Base-by-base conservation (phyloP, 2,113 vertebrate species). In the Delphinus delphis region DNA sequence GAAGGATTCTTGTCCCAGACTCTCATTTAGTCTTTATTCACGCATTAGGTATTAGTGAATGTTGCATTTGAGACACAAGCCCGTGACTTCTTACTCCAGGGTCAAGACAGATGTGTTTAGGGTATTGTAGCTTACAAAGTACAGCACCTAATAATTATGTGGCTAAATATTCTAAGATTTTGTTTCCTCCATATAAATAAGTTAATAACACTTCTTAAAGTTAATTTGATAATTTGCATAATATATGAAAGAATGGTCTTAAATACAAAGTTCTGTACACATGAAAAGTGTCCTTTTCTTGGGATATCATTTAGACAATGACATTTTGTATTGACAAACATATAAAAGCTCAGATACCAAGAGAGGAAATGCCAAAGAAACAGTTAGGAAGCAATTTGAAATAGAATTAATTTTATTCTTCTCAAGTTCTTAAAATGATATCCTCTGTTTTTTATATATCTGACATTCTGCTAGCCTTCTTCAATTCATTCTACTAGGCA, bases 351-450 rank as follows among this genome's bases (percentile, higher is more conserved):
- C 21, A 68, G 70, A 3, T 26, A 11, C 9, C 4, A 79, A 85
- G 60, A 53, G 88, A 96, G 33, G 4, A 93, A 97, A 67, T 86
- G 50, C 12, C 53, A 94, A 95, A 94, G 11, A 83, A 76, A 14
- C 28, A 28, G 33, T 79, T 80, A 55, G 21, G 47, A 95, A 97
- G 83, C 9, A 95, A 76, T 77, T 85, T 90, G 17, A 60, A 77
- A 84, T 41, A 63, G 33, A 90, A 97, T 97, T 68, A 62, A 95
- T 74, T 88, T 93, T 77, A 77, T 95, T 91, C 50, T 97, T 89
- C 50, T 89, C 13, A 88, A 92, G 21, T 74, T 93, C 60, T 94
- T 88, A 93, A 97, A 88, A 90, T 93, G 33, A 41, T 38, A 88
- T 50, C 53, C 5, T 94, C 28, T 94, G 55, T 47, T 95, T 94